Evolutionary conservation across 2,113 vertebrate species (phyloP).

Genomic region (Labeo rohita): DNA sequence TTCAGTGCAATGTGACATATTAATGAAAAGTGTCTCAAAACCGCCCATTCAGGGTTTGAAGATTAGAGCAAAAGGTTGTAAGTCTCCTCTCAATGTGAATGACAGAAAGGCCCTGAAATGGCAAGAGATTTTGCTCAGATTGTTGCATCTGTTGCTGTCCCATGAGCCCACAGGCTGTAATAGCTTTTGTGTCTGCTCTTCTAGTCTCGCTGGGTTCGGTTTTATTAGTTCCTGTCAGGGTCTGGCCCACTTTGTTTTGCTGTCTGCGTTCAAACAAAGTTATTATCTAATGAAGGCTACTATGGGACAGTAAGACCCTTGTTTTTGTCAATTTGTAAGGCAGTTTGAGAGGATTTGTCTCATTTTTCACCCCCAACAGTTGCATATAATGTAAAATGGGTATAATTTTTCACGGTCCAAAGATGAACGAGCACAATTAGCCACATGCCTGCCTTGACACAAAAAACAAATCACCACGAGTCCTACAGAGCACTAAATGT

Average conservation of each 20-base stretch:
- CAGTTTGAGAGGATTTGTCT: background rate
- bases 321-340: background rate
- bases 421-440: constrained; percentile 38
- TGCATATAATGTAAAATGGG: background rate
- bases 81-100: background rate
- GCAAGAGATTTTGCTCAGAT: background rate
- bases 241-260: constrained; percentile 37
- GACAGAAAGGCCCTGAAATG: constrained; percentile 24
- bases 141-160: constrained; percentile 40
- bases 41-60: background rate
- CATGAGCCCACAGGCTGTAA: constrained; percentile 44
- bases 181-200: constrained; percentile 46
- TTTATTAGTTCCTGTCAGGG: constrained; percentile 36
- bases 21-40: background rate
- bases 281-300: constrained; percentile 14
- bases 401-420: constrained; percentile 21
- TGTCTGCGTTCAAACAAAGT: constrained; percentile 38
- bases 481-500: constrained; percentile 4
- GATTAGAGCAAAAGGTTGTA: constrained; percentile 14
- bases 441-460: background rate
- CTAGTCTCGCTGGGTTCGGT: constrained; percentile 45
- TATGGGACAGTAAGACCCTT: background rate
- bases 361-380: background rate
- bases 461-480: background rate
- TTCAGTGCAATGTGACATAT: constrained; percentile 1